phyloP scores from a whole-genome alignment of 2,113 vertebrate genomes.

The Spea bombifrons region DNA sequence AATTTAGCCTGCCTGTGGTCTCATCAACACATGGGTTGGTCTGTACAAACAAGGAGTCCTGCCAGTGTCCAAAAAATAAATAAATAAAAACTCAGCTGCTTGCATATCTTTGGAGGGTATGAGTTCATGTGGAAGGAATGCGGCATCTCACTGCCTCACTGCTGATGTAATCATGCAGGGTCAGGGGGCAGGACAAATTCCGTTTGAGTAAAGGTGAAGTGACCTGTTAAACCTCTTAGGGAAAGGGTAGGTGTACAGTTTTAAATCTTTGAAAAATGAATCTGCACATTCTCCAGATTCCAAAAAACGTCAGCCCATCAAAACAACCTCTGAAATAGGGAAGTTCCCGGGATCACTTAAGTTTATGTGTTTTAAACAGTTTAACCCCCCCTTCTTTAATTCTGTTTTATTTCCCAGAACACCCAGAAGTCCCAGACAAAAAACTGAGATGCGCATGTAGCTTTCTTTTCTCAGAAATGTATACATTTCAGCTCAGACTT shows the following conservation, averaged over 20 bases:
- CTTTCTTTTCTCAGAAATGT: no score
- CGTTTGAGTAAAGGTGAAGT: not conserved
- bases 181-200: not conserved
- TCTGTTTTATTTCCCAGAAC: no score
- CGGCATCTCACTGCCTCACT: not conserved
- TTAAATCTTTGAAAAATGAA: no score
- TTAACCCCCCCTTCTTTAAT: no score
- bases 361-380: no score
- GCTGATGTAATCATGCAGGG: constrained; percentile 8
- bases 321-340: no score
- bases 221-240: not conserved
- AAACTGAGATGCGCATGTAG: no score
- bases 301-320: no score
- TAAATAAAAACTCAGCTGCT: not conserved
- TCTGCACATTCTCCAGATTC: no score
- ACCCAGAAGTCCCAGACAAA: no score
- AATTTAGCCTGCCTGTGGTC: not conserved
- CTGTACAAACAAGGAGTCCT: constrained; percentile 25
- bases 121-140: constrained; percentile 43
- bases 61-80: not conserved
- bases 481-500: no score
- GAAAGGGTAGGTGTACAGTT: not conserved
- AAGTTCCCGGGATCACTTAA: no score
- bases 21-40: not conserved
- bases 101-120: constrained; percentile 7